These are phyloP conservation scores for Neotoma lepida DNA, from an alignment of 2,113 vertebrate genomes.

Conservation along the genomic window DNA sequence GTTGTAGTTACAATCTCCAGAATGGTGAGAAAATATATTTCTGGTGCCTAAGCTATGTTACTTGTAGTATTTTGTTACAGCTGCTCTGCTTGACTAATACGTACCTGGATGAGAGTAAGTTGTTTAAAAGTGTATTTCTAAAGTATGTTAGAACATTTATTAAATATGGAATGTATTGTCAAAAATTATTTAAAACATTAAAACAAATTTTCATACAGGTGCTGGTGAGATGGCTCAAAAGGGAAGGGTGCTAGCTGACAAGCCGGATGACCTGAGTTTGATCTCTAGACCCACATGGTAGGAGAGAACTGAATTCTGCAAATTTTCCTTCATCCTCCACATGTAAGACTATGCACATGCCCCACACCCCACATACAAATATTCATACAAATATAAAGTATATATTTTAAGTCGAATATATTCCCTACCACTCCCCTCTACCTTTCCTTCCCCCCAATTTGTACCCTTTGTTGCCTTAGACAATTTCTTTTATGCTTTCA, in stretches of 20 bases:
- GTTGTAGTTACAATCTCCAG: neutral
- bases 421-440: neutral
- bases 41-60: neutral
- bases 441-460: neutral
- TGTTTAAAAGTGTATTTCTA: neutral
- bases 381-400: neutral
- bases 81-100: neutral
- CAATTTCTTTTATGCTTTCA: neutral
- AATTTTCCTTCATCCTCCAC: neutral
- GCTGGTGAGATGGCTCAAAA: neutral
- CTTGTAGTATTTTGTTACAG: neutral
- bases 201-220: neutral
- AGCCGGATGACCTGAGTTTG: neutral
- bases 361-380: neutral
- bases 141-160: neutral
- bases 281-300: neutral
- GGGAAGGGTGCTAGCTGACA: neutral
- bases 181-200: neutral
- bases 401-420: neutral
- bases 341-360: neutral
- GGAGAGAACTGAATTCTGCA: neutral
- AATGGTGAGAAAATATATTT: neutral
- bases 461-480: neutral
- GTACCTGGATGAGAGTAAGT: constrained; percentile 91
- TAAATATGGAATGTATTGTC: neutral